Evolutionary conservation across 2,888 invertebrate species (phyloP).

Genomic region (Acheta domesticus): DNA sequence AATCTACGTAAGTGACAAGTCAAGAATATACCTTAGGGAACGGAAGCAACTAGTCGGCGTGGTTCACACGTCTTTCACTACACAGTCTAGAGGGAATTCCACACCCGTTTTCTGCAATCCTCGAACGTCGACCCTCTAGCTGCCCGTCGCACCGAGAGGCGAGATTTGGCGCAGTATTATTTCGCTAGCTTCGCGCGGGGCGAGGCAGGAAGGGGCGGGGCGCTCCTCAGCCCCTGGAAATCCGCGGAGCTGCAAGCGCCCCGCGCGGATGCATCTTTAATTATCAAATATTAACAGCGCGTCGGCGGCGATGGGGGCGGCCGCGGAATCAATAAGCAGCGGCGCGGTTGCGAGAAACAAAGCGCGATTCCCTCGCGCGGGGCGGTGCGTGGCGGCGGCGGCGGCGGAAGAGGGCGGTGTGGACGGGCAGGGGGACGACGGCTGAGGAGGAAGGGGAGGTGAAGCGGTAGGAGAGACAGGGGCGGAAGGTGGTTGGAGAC

Average conservation of each 20-base stretch:
- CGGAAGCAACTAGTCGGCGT: too few species aligned
- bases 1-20: too few species aligned
- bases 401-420: neutral
- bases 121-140: too few species aligned
- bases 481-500: too few species aligned
- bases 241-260: neutral
- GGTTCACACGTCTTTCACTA: too few species aligned
- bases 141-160: too few species aligned
- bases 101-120: too few species aligned
- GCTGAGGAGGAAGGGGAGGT: neutral
- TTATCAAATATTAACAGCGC: constrained; percentile 1
- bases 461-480: too few species aligned
- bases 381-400: neutral
- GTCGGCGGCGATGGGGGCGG: neutral
- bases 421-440: neutral
- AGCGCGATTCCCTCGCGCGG: neutral
- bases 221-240: neutral
- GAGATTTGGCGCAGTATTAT: too few species aligned
- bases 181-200: too few species aligned
- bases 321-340: neutral
- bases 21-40: too few species aligned
- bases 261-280: neutral
- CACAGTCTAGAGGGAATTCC: too few species aligned
- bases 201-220: neutral
- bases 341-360: neutral